Evolutionary conservation across 2,888 invertebrate genomes (phyloP).

Genomic region (Apamea anceps): DNA sequence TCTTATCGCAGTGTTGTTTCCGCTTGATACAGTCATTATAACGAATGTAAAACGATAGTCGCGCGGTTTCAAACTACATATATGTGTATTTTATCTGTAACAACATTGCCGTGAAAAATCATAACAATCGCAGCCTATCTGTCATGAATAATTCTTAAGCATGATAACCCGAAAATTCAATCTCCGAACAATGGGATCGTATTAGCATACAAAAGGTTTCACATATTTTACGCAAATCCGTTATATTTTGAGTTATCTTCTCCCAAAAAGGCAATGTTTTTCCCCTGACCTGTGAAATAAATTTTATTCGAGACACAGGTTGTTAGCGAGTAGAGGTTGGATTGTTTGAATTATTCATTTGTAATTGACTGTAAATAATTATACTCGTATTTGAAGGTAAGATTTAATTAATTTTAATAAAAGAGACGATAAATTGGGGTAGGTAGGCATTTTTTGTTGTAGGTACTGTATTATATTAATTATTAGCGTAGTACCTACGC

Average conservation of each 20-base stretch:
- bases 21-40: constrained; percentile 27
- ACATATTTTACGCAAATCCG: constrained; percentile 90
- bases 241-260: constrained; percentile 89
- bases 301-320: constrained; percentile 79
- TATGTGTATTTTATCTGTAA: constrained; percentile 33
- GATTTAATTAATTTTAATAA: constrained; percentile 29
- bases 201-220: constrained; percentile 90
- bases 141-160: constrained; percentile 88
- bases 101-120: constrained; percentile 72
- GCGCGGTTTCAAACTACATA: constrained; percentile 3
- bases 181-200: constrained; percentile 89
- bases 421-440: background rate
- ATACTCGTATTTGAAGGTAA: constrained; percentile 19
- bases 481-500: background rate
- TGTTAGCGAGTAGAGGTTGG: constrained; percentile 72
- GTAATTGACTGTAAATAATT: constrained; percentile 65
- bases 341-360: constrained; percentile 74
- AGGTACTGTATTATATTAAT: background rate
- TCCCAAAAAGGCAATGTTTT: constrained; percentile 85
- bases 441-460: background rate
- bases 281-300: constrained; percentile 84
- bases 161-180: constrained; percentile 89
- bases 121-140: constrained; percentile 82
- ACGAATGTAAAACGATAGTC: constrained; percentile 1
- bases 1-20: constrained; percentile 25